Evolutionary conservation across 2,797 vertebrate species (phyloP).

Genomic region (Dromococcyx pavoninus): DNA sequence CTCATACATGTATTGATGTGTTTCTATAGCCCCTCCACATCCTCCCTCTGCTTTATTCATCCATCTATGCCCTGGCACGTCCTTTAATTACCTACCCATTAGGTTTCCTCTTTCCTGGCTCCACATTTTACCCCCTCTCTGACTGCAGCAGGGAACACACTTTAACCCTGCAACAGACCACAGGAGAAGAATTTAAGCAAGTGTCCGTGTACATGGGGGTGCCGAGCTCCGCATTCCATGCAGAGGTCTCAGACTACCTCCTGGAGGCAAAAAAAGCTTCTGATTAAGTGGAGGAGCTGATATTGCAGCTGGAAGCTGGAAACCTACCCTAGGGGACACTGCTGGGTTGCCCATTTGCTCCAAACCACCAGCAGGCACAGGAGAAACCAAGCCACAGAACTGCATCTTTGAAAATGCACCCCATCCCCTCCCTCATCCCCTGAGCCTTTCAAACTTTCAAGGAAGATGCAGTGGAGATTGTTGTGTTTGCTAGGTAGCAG

Average conservation of each 20-base stretch:
- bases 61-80: slow-evolving; percentile 9
- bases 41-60: slow-evolving; percentile 4
- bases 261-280: not conserved
- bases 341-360: accelerated
- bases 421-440: not conserved
- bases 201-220: too few species aligned
- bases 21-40: not conserved
- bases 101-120: slow-evolving; percentile 28
- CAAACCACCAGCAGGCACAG: accelerated
- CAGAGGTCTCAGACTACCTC: not conserved
- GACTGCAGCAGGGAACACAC: not conserved
- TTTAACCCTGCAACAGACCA: not conserved
- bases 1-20: slow-evolving; percentile 17
- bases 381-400: not conserved
- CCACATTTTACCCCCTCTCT: not conserved
- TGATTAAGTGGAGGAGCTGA: not conserved
- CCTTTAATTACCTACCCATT: slow-evolving; percentile 64
- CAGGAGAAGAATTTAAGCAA: not conserved
- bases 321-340: not conserved
- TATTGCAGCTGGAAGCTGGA: not conserved
- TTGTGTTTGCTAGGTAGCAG: not conserved
- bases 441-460: not conserved
- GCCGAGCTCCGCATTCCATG: accelerated
- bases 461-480: accelerated
- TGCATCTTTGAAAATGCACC: not conserved